Evolutionary conservation across 2,888 invertebrate species (phyloP).

Genomic region (Caenorhabditis japonica): DNA sequence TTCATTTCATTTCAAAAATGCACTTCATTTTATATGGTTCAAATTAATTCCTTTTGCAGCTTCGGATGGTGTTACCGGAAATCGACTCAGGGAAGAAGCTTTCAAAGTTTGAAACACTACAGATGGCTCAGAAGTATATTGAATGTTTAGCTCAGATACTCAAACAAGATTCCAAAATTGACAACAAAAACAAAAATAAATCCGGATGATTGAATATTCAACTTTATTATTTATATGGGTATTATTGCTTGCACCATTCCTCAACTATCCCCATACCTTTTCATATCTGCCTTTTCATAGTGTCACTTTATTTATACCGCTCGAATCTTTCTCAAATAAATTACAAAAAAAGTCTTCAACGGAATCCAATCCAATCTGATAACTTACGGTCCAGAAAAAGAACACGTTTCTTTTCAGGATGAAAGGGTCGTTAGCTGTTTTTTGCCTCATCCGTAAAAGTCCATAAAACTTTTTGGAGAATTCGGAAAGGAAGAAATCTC

Average conservation of each 20-base stretch:
- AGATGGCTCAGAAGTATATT: constrained; percentile 77
- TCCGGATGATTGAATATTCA: constrained; percentile 1
- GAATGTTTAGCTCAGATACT: constrained; percentile 63
- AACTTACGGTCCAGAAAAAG: constrained; percentile 1
- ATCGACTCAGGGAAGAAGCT: constrained; percentile 75
- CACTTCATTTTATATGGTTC: constrained; percentile 1
- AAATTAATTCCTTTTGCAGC: constrained; percentile 58
- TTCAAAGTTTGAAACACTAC: constrained; percentile 77
- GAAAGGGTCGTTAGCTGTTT: constrained; percentile 39
- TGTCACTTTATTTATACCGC: not conserved
- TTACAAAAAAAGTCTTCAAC: constrained; percentile 1
- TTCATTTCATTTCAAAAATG: too few relatives aligned
- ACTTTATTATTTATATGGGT: constrained; percentile 24
- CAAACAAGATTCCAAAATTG: constrained; percentile 24
- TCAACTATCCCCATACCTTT: not conserved
- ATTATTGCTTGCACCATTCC: constrained; percentile 1
- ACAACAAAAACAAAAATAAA: constrained; percentile 15
- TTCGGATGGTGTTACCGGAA: constrained; percentile 75
- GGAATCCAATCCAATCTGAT: too few relatives aligned
- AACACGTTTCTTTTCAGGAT: constrained; percentile 3
- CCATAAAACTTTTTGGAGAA: constrained; percentile 46
- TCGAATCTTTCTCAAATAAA: not conserved
- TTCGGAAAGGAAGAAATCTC: constrained; percentile 12
- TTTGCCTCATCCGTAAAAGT: constrained; percentile 32
- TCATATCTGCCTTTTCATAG: not conserved